Evolutionary conservation across 2,113 vertebrate genomes (phyloP).

Genomic region (Corydoras sp.): DNA sequence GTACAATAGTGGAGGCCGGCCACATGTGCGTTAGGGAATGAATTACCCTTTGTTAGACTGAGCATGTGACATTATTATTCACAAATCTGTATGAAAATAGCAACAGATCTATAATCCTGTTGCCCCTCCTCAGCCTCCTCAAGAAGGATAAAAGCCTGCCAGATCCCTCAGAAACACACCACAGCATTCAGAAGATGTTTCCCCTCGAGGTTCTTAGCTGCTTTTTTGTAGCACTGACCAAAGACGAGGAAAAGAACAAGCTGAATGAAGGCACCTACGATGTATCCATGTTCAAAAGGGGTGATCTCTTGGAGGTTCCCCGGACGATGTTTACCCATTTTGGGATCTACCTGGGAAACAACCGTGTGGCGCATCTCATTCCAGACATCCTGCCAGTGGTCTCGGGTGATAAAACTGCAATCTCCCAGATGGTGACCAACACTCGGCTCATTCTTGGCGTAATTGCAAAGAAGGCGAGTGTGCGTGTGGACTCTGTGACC

Average conservation of each 20-base stretch:
- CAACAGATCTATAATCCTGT: constrained; percentile 27
- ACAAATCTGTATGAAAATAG: constrained; percentile 20
- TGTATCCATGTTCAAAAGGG: constrained; percentile 70
- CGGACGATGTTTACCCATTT: constrained; percentile 88
- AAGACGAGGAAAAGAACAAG: constrained; percentile 1
- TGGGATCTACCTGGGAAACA: constrained; percentile 88
- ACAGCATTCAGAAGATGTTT: constrained; percentile 46
- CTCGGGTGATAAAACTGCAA: constrained; percentile 61
- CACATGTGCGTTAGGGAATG: constrained; percentile 11
- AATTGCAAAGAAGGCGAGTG: constrained; percentile 74
- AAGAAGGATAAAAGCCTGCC: constrained; percentile 32
- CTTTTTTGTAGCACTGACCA: constrained; percentile 42
- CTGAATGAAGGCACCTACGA: constrained; percentile 57
- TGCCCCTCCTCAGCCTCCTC: constrained; percentile 23
- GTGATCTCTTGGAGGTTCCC: constrained; percentile 86
- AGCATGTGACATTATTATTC: constrained; percentile 41
- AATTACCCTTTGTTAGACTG: constrained; percentile 26
- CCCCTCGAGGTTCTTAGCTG: constrained; percentile 46
- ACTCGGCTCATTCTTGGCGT: constrained; percentile 82
- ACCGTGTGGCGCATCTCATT: constrained; percentile 90
- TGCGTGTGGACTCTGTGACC: constrained; percentile 84
- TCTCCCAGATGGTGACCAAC: constrained; percentile 81
- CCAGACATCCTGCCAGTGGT: constrained; percentile 85
- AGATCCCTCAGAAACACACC: constrained; percentile 1
- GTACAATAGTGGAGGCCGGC: not conserved